Evolutionary conservation across 2,888 invertebrate species (phyloP).

Genomic region (Ashinkailepas kermadecensis): DNA sequence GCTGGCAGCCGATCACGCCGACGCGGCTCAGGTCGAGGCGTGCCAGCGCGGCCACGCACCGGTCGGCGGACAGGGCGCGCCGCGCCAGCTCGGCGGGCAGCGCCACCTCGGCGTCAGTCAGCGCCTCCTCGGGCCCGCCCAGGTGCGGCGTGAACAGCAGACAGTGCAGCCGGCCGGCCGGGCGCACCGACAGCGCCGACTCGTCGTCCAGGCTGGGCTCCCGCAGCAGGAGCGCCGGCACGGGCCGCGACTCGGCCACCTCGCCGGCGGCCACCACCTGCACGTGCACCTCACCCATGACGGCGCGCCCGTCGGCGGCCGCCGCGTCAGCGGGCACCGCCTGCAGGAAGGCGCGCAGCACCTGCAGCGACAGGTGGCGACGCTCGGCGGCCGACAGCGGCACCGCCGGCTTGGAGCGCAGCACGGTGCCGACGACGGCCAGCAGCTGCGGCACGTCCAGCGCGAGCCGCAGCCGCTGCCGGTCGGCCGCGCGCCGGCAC

Average conservation of each 20-base stretch:
- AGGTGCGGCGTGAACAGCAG: constrained; percentile 4
- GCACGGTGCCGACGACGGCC: not conserved
- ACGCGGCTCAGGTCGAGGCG: not conserved
- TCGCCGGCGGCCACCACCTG: not conserved
- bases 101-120: not conserved
- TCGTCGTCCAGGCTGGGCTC: no score
- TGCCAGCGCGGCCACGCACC: not conserved
- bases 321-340: not conserved
- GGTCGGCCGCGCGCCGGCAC: not conserved
- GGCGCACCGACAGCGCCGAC: not conserved
- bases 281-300: not conserved
- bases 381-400: not conserved
- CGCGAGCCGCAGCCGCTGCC: not conserved
- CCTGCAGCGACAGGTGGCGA: constrained; percentile 10
- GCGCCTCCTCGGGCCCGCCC: not conserved
- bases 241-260: not conserved
- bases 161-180: not conserved
- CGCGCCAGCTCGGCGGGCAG: not conserved
- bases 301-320: not conserved
- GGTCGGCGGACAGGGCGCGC: not conserved
- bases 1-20: not conserved
- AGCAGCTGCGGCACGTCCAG: constrained; percentile 11
- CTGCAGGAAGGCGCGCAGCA: constrained; percentile 10
- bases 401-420: not conserved
- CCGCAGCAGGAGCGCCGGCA: not conserved